Conservation (phyloP, 2,113 vertebrate species). For the Etia nguti region DNA sequence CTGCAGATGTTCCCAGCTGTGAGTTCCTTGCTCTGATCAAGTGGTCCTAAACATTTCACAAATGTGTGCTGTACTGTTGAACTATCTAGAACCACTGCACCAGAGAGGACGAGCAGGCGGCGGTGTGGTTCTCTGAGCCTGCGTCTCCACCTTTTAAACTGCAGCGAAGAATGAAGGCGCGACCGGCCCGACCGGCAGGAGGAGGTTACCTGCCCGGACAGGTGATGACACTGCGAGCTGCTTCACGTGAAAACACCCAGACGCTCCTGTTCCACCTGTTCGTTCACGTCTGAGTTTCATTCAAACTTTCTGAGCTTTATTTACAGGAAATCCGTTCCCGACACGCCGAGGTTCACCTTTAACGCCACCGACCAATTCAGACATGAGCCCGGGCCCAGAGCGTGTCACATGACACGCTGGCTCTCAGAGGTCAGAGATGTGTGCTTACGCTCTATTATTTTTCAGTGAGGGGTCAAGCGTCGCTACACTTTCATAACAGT, state of each 20-base stretch:
- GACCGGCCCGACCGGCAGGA: neutral
- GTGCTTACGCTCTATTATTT: neutral
- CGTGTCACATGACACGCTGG: neutral
- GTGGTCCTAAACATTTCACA: conserved; percentile 62
- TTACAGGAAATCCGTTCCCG: neutral
- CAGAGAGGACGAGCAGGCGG: neutral
- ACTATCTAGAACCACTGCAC: conserved; percentile 47
- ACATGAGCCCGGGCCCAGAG: neutral
- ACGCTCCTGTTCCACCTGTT: conserved; percentile 16
- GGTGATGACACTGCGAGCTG: neutral
- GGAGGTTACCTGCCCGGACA: neutral
- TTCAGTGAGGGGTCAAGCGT: neutral
- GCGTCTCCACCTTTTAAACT: neutral
- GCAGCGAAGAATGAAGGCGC: neutral
- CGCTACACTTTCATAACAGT: neutral
- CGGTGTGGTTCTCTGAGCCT: neutral
- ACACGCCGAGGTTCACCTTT: neutral
- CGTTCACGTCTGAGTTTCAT: neutral
- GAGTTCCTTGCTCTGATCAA: conserved; percentile 3
- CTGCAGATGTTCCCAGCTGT: neutral
- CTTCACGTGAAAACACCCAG: neutral
- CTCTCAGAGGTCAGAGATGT: neutral
- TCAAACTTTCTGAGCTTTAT: neutral
- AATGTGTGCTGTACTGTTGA: conserved; percentile 28
- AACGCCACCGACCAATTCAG: neutral